Conservation (phyloP, 1,140 invertebrate species). For the Euschistus heros region DNA sequence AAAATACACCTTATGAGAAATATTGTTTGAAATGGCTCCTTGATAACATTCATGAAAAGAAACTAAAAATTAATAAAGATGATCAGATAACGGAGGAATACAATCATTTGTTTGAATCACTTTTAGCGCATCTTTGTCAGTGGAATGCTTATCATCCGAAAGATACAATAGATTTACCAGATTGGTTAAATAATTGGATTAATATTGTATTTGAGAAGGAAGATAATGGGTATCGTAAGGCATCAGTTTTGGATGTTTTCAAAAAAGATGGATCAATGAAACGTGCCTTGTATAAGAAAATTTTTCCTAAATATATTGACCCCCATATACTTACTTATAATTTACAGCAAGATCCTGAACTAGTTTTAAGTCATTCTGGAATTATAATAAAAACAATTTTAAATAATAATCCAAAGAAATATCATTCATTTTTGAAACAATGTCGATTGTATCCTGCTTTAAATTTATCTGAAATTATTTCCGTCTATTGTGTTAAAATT, state of each 20-base stretch:
- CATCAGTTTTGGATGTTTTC: not conserved
- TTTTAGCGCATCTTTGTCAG: not conserved
- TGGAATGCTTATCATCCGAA: not conserved
- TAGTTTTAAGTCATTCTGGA: not conserved
- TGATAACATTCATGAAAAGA: not conserved
- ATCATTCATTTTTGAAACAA: slow-evolving; percentile 8
- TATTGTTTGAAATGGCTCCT: slow-evolving; percentile 11
- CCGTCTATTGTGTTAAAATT: not conserved
- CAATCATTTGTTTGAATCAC: not conserved
- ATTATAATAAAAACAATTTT: not conserved
- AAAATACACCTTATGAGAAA: slow-evolving; percentile 11
- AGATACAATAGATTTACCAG: not conserved
- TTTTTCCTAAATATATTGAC: slow-evolving; percentile 6
- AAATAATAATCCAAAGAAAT: not conserved
- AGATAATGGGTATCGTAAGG: not conserved
- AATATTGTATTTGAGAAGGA: not conserved
- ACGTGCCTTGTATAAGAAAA: not conserved
- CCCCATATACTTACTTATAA: not conserved
- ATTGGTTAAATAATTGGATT: slow-evolving; percentile 9
- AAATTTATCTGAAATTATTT: not conserved
- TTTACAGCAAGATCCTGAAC: not conserved
- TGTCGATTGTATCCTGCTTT: slow-evolving; percentile 1
- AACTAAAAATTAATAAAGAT: not conserved
- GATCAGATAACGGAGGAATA: not conserved
- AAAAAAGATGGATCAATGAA: not conserved